A percentile compares a stretch with the other conserved stretches of the same genome.
phyloP scores from a whole-genome alignment of 2,797 vertebrate species.

The Channa striata region DNA sequence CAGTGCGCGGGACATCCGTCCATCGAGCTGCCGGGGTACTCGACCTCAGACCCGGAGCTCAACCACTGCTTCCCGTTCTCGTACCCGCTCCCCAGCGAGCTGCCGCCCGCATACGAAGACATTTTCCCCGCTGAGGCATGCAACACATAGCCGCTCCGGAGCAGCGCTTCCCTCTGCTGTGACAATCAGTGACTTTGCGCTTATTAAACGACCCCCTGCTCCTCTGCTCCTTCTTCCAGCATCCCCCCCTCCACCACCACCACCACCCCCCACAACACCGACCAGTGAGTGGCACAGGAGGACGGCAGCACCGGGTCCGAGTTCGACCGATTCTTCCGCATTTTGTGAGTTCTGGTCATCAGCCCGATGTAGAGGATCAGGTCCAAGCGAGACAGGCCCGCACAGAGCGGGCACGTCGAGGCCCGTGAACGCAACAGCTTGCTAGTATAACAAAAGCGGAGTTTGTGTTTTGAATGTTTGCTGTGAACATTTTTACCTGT shows the following conservation, averaged over 20 bases:
- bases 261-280: neutral
- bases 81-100: slow-evolving; percentile 88
- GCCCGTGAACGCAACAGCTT: slow-evolving; percentile 68
- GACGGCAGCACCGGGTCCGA: slow-evolving; percentile 37
- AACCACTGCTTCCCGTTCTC: slow-evolving; percentile 92
- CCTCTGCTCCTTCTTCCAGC: slow-evolving; percentile 3
- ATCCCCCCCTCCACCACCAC: no score
- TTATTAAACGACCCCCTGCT: slow-evolving; percentile 34
- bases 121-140: slow-evolving; percentile 89
- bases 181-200: slow-evolving; percentile 81
- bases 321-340: slow-evolving; percentile 32
- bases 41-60: slow-evolving; percentile 91
- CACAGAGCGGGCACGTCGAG: slow-evolving; percentile 42
- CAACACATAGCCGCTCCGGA: slow-evolving; percentile 76
- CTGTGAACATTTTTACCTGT: slow-evolving; percentile 75
- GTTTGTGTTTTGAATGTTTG: slow-evolving; percentile 74
- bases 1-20: slow-evolving; percentile 93
- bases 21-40: slow-evolving; percentile 94
- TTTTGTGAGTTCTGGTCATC: slow-evolving; percentile 45
- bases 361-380: slow-evolving; percentile 41
- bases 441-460: slow-evolving; percentile 53
- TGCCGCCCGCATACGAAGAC: slow-evolving; percentile 92
- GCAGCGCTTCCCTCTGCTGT: slow-evolving; percentile 67
- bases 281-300: slow-evolving; percentile 55
- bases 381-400: slow-evolving; percentile 38